Conservation (phyloP, 2,113 vertebrate genomes). For the Nothocercus nigrocapillus region DNA sequence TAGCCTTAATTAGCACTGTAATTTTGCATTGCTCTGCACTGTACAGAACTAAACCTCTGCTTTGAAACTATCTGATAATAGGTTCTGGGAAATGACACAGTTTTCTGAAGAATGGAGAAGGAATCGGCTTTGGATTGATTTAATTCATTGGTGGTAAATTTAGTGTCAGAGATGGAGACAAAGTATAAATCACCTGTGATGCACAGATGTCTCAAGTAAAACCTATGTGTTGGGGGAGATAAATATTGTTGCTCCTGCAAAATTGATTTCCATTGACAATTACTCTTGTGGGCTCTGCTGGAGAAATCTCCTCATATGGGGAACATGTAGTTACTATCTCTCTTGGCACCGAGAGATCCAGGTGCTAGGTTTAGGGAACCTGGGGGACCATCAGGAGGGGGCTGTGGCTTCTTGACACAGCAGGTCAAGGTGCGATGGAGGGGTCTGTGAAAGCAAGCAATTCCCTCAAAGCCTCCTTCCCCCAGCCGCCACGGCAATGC, state of each 20-base stretch:
- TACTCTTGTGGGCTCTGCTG: neutral
- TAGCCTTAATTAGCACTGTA: neutral
- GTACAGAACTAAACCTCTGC: neutral
- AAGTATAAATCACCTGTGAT: neutral
- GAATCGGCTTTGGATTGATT: neutral
- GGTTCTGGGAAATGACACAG: neutral
- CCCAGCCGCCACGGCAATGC: fast-evolving
- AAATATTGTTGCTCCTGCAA: neutral
- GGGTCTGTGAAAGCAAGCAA: neutral
- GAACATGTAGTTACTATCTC: fast-evolving
- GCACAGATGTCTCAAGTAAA: neutral
- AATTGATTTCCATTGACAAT: neutral
- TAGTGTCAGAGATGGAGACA: neutral
- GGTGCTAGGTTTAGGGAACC: neutral
- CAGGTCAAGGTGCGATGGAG: neutral
- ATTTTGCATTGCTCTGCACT: neutral
- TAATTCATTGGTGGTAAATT: neutral
- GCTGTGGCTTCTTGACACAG: neutral
- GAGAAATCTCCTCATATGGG: neutral
- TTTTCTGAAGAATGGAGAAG: neutral
- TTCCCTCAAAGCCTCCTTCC: neutral
- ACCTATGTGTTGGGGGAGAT: neutral
- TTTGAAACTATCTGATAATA: neutral
- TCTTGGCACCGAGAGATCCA: too few relatives aligned
- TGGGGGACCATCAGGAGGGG: neutral